Conservation (phyloP, 2,113 vertebrate species). For the Grammomys surdaster region DNA sequence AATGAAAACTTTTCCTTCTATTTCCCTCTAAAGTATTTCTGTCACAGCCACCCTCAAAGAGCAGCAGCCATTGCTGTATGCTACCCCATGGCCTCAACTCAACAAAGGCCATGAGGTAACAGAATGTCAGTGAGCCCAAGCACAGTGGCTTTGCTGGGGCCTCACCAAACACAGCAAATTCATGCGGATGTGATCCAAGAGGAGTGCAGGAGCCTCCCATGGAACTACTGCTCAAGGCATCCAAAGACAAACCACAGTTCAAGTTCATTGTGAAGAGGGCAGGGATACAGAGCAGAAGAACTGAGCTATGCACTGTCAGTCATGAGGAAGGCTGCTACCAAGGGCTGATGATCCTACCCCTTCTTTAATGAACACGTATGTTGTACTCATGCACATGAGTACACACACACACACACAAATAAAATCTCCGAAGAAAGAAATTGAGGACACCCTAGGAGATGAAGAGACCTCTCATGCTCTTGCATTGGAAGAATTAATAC, state of each 20-base stretch:
- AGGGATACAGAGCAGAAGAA: background rate
- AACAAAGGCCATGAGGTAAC: background rate
- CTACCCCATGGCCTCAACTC: background rate
- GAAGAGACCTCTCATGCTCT: background rate
- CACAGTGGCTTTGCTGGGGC: background rate
- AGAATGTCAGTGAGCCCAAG: background rate
- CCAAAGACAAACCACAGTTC: background rate
- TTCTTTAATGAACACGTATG: background rate
- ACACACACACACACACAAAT: background rate
- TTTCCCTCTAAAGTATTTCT: background rate
- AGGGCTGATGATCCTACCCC: background rate
- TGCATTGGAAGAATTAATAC: background rate
- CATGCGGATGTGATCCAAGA: background rate
- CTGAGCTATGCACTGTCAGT: background rate
- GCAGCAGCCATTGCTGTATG: background rate
- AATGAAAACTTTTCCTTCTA: background rate
- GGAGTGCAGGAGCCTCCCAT: no score
- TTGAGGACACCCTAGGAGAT: background rate
- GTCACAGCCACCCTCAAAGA: background rate
- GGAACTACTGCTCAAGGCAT: background rate
- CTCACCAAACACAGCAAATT: background rate
- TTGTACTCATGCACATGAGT: rapidly evolving
- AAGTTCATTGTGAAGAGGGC: background rate
- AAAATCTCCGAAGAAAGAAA: background rate
- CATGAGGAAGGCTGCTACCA: background rate